Evolutionary conservation across 1,140 invertebrate genomes (phyloP).

Genomic region (Pararge aegeria): DNA sequence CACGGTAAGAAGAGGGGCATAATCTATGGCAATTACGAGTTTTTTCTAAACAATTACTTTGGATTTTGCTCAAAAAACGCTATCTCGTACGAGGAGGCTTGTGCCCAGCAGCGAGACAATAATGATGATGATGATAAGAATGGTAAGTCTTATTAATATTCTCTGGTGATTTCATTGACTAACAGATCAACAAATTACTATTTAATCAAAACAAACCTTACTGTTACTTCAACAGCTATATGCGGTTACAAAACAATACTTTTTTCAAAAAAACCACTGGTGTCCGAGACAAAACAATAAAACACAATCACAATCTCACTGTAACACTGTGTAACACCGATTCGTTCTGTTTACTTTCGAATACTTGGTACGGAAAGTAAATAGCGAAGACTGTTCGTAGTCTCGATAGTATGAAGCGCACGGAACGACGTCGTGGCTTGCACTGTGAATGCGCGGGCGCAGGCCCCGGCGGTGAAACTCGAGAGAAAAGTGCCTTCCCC

Average conservation of each 20-base stretch:
- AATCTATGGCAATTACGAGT: too few relatives aligned
- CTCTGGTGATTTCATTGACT: neutral
- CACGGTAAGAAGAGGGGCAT: too few relatives aligned
- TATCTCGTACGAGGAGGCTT: too few relatives aligned
- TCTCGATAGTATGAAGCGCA: slow-evolving; percentile 37
- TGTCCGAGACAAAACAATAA: slow-evolving; percentile 26
- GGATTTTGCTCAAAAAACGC: too few relatives aligned
- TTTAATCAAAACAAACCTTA: slow-evolving; percentile 54
- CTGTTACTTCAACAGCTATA: slow-evolving; percentile 46
- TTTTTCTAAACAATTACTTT: too few relatives aligned
- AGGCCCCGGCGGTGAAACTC: slow-evolving; percentile 55
- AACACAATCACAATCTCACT: slow-evolving; percentile 28
- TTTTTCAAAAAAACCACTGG: slow-evolving; percentile 7
- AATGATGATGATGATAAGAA: too few relatives aligned
- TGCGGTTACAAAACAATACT: slow-evolving; percentile 12
- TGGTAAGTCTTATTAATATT: too few relatives aligned
- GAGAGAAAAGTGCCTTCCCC: slow-evolving; percentile 68
- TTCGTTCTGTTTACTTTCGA: slow-evolving; percentile 35
- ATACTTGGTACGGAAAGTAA: slow-evolving; percentile 14
- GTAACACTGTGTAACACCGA: slow-evolving; percentile 33
- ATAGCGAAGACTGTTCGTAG: slow-evolving; percentile 11
- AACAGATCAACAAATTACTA: slow-evolving; percentile 24
- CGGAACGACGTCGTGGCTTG: slow-evolving; percentile 38
- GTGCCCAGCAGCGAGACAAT: too few relatives aligned
- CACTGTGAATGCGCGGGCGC: slow-evolving; percentile 59